Evolutionary conservation across 30 jellyfish, hydroid and myxozoan species (phyloP).

Genomic region (Nemopilema nomurai): DNA sequence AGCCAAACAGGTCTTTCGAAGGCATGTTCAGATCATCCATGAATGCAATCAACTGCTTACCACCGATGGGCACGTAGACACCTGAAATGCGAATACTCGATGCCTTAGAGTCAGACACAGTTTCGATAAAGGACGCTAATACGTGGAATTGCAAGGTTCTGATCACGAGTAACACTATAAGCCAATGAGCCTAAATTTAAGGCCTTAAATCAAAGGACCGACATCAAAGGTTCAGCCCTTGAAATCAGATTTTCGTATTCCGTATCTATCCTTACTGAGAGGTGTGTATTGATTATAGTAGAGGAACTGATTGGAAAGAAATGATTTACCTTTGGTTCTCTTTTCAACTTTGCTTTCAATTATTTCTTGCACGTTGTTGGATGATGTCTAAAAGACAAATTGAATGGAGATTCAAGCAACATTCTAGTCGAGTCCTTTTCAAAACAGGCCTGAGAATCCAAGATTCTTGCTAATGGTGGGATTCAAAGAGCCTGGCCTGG

Average conservation of each 20-base stretch:
- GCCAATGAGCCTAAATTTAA: too few relatives aligned
- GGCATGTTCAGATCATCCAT: slow-evolving; percentile 98
- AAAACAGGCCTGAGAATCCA: too few relatives aligned
- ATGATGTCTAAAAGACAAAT: slow-evolving; percentile 63
- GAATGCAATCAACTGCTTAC: slow-evolving; percentile 83
- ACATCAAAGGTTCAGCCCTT: too few relatives aligned
- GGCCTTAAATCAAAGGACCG: too few relatives aligned
- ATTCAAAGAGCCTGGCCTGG: too few relatives aligned
- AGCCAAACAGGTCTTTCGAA: slow-evolving; percentile 89
- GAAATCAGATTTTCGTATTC: too few relatives aligned
- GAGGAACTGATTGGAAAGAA: not conserved
- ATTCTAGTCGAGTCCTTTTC: too few relatives aligned
- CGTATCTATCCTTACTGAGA: too few relatives aligned
- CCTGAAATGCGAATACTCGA: slow-evolving; percentile 40
- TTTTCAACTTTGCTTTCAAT: slow-evolving; percentile 95
- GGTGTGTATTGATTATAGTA: too few relatives aligned
- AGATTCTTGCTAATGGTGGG: too few relatives aligned
- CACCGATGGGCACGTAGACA: slow-evolving; percentile 94
- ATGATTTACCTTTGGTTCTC: slow-evolving; percentile 85
- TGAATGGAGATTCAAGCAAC: not conserved
- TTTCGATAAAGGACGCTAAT: not conserved
- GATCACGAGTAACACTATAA: too few relatives aligned
- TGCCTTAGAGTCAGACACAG: not conserved
- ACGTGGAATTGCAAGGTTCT: too few relatives aligned
- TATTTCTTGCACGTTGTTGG: slow-evolving; percentile 90